Evolutionary conservation across 1,140 invertebrate species (phyloP), one percentile per base, ranked within the genome.

Genomic region (Dryas iulia): DNA sequence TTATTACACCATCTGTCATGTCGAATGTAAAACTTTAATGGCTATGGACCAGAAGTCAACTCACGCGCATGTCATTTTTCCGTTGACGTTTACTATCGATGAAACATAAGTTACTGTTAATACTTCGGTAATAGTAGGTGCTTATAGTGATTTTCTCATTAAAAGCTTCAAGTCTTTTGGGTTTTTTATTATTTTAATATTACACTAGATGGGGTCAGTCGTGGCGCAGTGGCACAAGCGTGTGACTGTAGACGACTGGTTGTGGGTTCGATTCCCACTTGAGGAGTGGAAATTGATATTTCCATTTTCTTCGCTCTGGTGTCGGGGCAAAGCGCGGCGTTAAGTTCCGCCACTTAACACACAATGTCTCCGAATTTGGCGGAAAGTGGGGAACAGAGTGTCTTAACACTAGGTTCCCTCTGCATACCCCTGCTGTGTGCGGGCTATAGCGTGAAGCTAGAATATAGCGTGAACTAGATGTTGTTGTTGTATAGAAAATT

Each of bases 1-100:
- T 90, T 90, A 91, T 84, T 75, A 73, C 80, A 68, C 85, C 85
- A 89, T 89, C 82, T 87, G 86, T 91, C 89, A 89, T 88, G 79
- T 64, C 52, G 71, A 73, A 78, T 76, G 85, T 90, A 85, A 88
- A 87, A 86, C 74, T 79, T 67, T 81, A 86, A 86, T 86, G 71
- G 60, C 76, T 72, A 52, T 26, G 63, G 75, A 57, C 61, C 78
- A 74, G 85, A 72, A 89, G 83, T 85, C 78, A 61, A 66, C 69
- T 76, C 69, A 60, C 21, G 76, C 71, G 68, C 63, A 57, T 77
- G 68, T 84, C 77, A 84, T 83, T 85, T 76, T 75, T 66, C 21
- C 59, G 57, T 69, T 86, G 89, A 91, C 89, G 74, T 91, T 91
- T 86, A 91, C 64, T 83, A 78, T 79, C 79, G 72, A 86, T 83